These are phyloP conservation scores for Tyrannus savana DNA, from an alignment of 2,113 vertebrate species.

Conservation along the genomic window DNA sequence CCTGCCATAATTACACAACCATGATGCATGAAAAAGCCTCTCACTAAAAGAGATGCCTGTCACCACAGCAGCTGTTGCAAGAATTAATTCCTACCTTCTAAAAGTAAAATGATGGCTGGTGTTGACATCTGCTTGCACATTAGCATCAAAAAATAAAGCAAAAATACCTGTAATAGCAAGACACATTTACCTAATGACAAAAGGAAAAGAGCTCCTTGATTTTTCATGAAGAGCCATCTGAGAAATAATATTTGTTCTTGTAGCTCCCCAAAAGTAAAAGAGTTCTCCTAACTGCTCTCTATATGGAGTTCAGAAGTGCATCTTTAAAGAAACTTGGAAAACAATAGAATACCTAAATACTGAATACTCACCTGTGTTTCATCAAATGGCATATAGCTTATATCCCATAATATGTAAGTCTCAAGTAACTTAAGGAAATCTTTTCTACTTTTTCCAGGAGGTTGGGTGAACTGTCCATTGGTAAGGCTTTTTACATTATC, in stretches of 20 bases:
- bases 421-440: background rate
- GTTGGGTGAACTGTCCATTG: background rate
- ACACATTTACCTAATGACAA: background rate
- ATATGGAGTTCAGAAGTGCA: background rate
- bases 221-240: background rate
- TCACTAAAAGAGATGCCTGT: background rate
- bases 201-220: background rate
- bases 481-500: background rate
- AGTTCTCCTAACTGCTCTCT: background rate
- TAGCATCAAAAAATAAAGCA: background rate
- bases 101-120: background rate
- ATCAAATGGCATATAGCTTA: background rate
- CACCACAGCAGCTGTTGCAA: background rate
- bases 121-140: background rate
- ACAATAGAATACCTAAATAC: background rate
- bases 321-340: background rate
- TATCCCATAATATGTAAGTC: background rate
- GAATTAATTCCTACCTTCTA: background rate
- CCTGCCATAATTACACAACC: background rate
- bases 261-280: background rate
- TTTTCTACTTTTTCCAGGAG: background rate
- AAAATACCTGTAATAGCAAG: background rate
- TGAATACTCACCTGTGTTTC: background rate
- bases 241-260: background rate
- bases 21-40: background rate